A percentile compares a stretch with the other conserved stretches of the same genome.
phyloP scores from a whole-genome alignment of 2,113 vertebrate genomes.

The Macquaria australasica region DNA sequence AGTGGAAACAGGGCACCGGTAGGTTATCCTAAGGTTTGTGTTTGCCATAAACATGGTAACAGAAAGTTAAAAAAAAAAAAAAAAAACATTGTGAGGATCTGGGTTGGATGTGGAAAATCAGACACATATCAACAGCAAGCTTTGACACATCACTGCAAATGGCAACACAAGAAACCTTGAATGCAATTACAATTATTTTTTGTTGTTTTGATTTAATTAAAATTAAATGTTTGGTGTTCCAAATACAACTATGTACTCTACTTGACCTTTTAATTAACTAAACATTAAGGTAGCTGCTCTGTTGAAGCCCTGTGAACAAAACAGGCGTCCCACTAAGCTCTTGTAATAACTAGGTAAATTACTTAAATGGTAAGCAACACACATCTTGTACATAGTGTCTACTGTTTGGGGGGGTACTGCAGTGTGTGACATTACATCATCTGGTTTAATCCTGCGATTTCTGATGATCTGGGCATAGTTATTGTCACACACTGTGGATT shows the following conservation, averaged over 20 bases:
- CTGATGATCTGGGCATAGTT: background rate
- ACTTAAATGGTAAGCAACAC: background rate
- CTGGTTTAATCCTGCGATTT: background rate
- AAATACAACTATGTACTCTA: background rate
- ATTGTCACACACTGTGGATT: background rate
- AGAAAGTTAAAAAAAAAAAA: no score
- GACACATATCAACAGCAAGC: background rate
- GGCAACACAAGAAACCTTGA: background rate
- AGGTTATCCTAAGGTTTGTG: background rate
- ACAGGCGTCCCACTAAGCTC: background rate
- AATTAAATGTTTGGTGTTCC: background rate
- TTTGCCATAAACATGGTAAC: background rate
- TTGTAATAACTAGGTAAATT: background rate
- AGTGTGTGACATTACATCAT: background rate
- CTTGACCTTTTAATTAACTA: slow-evolving; percentile 29
- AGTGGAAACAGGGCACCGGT: background rate
- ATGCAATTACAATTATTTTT: background rate
- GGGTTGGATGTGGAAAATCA: background rate
- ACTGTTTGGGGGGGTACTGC: background rate
- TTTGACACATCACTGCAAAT: slow-evolving; percentile 7
- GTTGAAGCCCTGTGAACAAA: background rate
- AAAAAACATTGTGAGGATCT: background rate
- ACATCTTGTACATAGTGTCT: background rate
- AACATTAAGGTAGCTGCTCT: background rate
- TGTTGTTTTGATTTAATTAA: slow-evolving; percentile 5